Base-by-base conservation (phyloP, 2,888 invertebrate species). In the Mythimna pallens region DNA sequence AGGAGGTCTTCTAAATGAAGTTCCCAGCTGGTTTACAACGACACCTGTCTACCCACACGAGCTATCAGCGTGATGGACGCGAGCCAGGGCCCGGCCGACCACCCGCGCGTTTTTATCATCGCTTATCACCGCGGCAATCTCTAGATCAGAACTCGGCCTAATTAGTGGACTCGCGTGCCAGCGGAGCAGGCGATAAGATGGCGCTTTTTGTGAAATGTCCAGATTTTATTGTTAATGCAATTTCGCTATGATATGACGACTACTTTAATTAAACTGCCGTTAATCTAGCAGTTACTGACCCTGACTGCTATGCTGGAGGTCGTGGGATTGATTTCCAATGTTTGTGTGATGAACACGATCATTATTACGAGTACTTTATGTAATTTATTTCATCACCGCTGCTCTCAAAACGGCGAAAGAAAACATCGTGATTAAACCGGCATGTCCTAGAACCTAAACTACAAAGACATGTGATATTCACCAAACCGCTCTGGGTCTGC, bases 131-230 rank as follows among this genome's bases (percentile, higher is more conserved):
- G 80, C 75, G 86, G 77, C 84, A 86, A 93, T 93, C 93, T 89
- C 80, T 88, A 87, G 91, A 91, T 92, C 87, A 86, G 87, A 87
- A 82, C 85, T 82, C 88, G 91, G 84, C 90, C 93, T 94, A 94
- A 94, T 94, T 94, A 94, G 93, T 90, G 92, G 89, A 90, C 93
- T 88, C 90, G 90, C 90, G 90, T 90, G 89, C 89, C 88, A 80
- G 80, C 79, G 65, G 57, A 59, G 40, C 10, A 69, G 82, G 57
- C 84, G 70, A 57, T 91, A 92, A 91, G 79, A 89, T 89, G 89
- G 63, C 86, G 89, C 90, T 82, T 69, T 36, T 50, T 25, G 30
- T 40, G 9, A 63, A 63, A 62, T 20, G 50, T 43, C 47, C 34
- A 55, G 63, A 62, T 76, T 76, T 66, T 3, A 12, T n/a, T 17